Evolutionary conservation across 1,140 invertebrate genomes (phyloP).

Genomic region (Thrips palmi): DNA sequence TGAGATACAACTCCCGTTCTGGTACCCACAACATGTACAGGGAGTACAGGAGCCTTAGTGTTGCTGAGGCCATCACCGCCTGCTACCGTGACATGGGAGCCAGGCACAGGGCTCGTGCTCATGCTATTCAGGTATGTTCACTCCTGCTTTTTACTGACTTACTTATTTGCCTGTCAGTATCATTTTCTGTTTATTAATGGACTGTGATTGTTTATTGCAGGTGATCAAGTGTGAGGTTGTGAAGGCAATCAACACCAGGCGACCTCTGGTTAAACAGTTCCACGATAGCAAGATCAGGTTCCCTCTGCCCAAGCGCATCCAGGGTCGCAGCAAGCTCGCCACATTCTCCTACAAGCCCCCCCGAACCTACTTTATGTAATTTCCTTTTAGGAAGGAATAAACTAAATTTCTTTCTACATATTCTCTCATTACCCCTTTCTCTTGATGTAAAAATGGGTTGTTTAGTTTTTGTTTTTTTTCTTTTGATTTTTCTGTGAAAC

Average conservation of each 20-base stretch:
- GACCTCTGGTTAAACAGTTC: constrained; percentile 94
- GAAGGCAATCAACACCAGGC: constrained; percentile 66
- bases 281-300: constrained; percentile 92
- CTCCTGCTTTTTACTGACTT: neutral
- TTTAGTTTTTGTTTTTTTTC: no score
- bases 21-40: constrained; percentile 99
- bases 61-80: constrained; percentile 90
- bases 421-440: no score
- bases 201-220: constrained; percentile 29
- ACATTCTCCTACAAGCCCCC: constrained; percentile 77
- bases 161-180: neutral
- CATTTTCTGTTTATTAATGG: constrained; percentile 4
- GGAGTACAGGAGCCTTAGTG: constrained; percentile 92
- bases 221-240: constrained; percentile 95
- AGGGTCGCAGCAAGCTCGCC: constrained; percentile 46
- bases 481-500: no score
- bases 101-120: constrained; percentile 88
- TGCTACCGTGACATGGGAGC: constrained; percentile 99
- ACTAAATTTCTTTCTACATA: no score
- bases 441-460: no score
- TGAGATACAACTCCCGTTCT: constrained; percentile 91
- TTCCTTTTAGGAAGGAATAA: constrained; percentile 8
- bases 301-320: constrained; percentile 87
- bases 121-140: constrained; percentile 65
- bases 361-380: constrained; percentile 80